These are phyloP conservation scores for Meghimatium bilineatum DNA, from an alignment of 2,888 invertebrate species.

Conservation along the genomic window DNA sequence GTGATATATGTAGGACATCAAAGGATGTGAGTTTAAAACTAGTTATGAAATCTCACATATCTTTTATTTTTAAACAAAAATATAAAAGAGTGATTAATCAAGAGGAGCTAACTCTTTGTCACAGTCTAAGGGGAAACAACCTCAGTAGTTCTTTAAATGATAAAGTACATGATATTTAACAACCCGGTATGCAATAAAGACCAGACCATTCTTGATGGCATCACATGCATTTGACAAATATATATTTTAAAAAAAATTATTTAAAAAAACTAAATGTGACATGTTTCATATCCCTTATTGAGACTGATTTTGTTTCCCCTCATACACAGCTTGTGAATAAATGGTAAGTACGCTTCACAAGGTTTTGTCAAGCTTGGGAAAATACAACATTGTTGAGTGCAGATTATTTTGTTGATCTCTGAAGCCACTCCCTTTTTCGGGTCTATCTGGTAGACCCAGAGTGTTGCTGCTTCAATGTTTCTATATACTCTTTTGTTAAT, in stretches of 20 bases:
- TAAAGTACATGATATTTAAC: neutral
- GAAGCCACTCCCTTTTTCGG: constrained; percentile 45
- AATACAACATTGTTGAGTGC: neutral
- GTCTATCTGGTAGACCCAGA: constrained; percentile 46
- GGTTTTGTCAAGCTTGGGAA: neutral
- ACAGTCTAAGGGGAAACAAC: neutral
- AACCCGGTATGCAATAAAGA: neutral
- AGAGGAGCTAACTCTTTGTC: neutral
- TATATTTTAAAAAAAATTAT: neutral
- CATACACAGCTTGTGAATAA: neutral
- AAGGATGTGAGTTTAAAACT: neutral
- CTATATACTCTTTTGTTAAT: neutral
- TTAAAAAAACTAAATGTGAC: neutral
- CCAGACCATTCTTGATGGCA: neutral
- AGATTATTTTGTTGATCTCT: neutral
- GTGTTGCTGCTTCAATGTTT: constrained; percentile 39
- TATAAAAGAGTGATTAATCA: neutral
- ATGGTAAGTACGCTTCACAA: neutral
- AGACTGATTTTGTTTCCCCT: neutral
- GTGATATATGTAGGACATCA: neutral
- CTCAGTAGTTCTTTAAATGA: neutral
- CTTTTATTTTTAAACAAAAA: neutral
- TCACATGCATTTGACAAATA: neutral
- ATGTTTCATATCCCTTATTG: neutral
- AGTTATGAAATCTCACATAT: neutral